Evolutionary conservation across 2,888 invertebrate species (phyloP).

Genomic region (Protophormia terraenovae): DNA sequence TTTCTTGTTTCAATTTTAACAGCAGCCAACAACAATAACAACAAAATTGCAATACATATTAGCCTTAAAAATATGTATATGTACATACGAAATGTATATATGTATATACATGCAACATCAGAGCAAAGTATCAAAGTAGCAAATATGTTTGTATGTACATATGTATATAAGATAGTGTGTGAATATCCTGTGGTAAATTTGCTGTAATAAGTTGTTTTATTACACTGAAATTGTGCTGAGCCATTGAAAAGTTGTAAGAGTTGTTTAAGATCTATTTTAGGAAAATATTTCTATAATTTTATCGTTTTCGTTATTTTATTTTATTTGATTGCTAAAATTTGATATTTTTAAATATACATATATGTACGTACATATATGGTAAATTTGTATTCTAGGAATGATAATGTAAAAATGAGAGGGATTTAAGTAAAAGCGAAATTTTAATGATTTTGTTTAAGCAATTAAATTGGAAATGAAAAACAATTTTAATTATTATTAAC

Average conservation of each 20-base stretch:
- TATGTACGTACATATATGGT: too few relatives aligned
- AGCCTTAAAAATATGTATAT: neutral
- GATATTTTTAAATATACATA: neutral
- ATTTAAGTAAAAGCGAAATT: too few relatives aligned
- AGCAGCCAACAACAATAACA: neutral
- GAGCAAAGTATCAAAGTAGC: neutral
- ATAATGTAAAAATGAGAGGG: too few relatives aligned
- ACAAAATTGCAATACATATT: neutral
- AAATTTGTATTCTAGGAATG: too few relatives aligned
- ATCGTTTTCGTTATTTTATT: constrained; percentile 30
- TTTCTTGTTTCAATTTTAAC: constrained; percentile 55
- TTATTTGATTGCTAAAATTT: constrained; percentile 43
- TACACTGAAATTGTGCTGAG: constrained; percentile 31
- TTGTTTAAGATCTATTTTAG: constrained; percentile 55
- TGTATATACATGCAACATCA: neutral
- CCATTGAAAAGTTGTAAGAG: constrained; percentile 39
- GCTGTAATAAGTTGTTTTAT: constrained; percentile 34
- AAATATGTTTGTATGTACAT: neutral
- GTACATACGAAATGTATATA: neutral
- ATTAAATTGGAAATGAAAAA: too few relatives aligned
- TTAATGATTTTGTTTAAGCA: too few relatives aligned
- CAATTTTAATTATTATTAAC: too few relatives aligned
- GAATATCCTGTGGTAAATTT: constrained; percentile 47
- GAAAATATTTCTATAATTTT: constrained; percentile 51
- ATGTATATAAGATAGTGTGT: neutral